Evolutionary conservation across 2,888 invertebrate genomes (phyloP), one percentile per base, ranked within the genome.

Genomic region (Pammene aurita): DNA sequence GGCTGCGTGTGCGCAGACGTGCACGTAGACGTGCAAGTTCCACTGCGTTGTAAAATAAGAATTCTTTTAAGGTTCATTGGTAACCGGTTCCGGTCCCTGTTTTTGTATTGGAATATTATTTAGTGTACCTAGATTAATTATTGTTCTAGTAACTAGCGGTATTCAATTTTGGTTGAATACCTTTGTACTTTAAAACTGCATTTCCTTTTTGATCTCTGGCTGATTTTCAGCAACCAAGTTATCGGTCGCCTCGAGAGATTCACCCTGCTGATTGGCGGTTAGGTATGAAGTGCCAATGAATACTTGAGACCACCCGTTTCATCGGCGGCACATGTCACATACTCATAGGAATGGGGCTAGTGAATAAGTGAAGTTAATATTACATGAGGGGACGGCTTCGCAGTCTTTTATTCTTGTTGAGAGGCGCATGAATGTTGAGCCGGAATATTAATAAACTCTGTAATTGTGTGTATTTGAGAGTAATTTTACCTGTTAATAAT

Each of bases 201-300:
- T 26, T 26, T n/a, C n/a, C n/a, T n/a, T n/a, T n/a, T n/a, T n/a
- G n/a, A n/a, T n/a, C n/a, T 76, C 72, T 66, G 71, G 73, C 75
- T 79, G 83, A 80, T 82, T 84, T 80, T 79, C 78, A 74, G 70
- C 73, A 80, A 82, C 76, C 77, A 72, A 75, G 75, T 76, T 78
- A 77, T 68, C 71, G 63, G 66, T 55, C 67, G 70, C 50, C 72
- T 72, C 71, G 50, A 63, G 70, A 68, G 75, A 72, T 70, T 64
- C 65, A 66, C 64, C 71, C 60, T 65, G 14, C 69, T 68, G 70
- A 70, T 66, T 71, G 71, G 67, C 57, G 56, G 48, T 67, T 67
- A 58, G 41, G 52, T 71, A 67, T 63, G 64, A 69, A 68, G 63
- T 68, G 57, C 63, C 68, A 68, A 68, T 68, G 68, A 68, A 68